phyloP scores from a whole-genome alignment of 2,113 vertebrate genomes.

The Crypturellus undulatus region DNA sequence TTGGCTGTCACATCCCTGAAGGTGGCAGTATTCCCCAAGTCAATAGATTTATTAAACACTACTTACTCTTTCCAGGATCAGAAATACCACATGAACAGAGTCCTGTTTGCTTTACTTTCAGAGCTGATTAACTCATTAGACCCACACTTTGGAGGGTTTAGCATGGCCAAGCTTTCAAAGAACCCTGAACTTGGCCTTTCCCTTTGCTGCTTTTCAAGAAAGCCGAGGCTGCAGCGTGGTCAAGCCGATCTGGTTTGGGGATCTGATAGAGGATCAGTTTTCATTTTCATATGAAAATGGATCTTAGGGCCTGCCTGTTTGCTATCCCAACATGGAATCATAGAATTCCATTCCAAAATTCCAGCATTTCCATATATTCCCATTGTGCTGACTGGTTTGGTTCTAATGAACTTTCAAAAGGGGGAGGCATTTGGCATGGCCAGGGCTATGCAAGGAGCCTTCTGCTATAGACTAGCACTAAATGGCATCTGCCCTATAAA shows the following conservation, averaged over 20 bases:
- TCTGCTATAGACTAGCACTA: neutral
- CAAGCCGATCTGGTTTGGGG: neutral
- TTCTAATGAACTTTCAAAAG: neutral
- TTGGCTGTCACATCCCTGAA: neutral
- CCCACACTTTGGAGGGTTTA: neutral
- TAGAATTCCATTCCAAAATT: too few species aligned
- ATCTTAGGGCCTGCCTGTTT: accelerated
- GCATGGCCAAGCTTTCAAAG: neutral
- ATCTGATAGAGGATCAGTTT: accelerated
- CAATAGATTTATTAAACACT: neutral
- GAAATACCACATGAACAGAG: neutral
- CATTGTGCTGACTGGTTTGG: neutral
- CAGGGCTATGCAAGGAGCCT: neutral
- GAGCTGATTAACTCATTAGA: neutral
- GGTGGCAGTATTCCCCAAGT: neutral
- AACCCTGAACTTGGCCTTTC: neutral
- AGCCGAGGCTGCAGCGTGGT: neutral
- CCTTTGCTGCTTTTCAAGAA: too few species aligned
- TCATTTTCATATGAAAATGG: neutral
- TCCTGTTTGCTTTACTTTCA: neutral
- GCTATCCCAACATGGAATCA: too few species aligned
- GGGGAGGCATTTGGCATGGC: neutral
- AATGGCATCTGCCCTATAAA: neutral
- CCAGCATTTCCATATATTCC: accelerated
- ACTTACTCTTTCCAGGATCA: neutral